Base-by-base conservation (phyloP, 2,888 invertebrate species). In the Achlya flavicornis region DNA sequence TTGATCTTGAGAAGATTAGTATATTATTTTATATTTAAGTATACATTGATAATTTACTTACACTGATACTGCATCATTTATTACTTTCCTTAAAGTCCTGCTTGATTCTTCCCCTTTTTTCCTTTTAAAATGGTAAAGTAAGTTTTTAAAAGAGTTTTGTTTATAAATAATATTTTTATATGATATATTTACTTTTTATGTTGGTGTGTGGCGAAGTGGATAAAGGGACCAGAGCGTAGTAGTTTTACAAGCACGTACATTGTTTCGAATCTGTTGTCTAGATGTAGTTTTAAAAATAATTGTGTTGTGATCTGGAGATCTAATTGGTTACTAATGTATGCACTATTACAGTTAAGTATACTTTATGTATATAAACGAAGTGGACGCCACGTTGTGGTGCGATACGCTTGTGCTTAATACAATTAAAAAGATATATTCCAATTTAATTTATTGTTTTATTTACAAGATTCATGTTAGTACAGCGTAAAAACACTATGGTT, bases 381-480 rank as follows among this genome's bases (percentile, higher is more conserved):
- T 74, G 66, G 26, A 70, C 77, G 68, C 69, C 73, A 72, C 41
- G n/a, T 41, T 48, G 64, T 67, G 86, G 84, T 82, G 83, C 80
- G 69, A 77, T 79, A 85, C 77, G 92, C 92, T 92, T 93, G 87
- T 88, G 92, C 92, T 92, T 93, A 87, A 86, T 87, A 81, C 85
- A 86, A 87, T 81, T 82, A 87, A 88, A 87, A 87, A 85, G 77
- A 84, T 89, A 88, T 89, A 88, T 87, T 87, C 85, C 83, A 80
- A 88, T 83, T 87, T 86, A 75, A 69, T 68, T 73, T 66, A 66
- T 68, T 68, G 71, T 87, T 86, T 87, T 81, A 83, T 82, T 87
- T 80, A 69, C 72, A 76, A 63, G 53, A 35, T 43, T 11, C 32
- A 57, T 16, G 33, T 33, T 14, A 10, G 6, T 19, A 53, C 48